A percentile compares a stretch with the other conserved stretches of the same genome.
These are phyloP conservation scores for Sinella curviseta DNA, from an alignment of 1,140 invertebrate genomes.

Conservation along the genomic window DNA sequence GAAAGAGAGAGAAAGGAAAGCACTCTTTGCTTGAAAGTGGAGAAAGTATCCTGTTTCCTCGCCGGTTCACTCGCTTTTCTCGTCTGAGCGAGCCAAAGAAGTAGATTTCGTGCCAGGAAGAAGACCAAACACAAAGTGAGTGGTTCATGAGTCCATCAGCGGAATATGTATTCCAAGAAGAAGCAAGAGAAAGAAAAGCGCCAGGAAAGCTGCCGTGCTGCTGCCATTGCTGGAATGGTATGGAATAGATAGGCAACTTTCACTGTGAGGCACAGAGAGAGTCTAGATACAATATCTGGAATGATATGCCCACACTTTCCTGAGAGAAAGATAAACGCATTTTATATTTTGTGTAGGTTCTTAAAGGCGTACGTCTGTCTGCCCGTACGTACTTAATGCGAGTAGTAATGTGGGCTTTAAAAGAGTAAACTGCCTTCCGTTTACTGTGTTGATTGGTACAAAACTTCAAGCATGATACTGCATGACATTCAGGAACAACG, in stretches of 20 bases:
- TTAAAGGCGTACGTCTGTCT: too few relatives aligned
- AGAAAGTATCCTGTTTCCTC: not conserved
- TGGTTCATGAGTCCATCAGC: constrained; percentile 23
- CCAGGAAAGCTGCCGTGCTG: not conserved
- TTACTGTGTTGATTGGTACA: too few relatives aligned
- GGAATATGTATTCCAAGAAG: not conserved
- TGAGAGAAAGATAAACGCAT: too few relatives aligned
- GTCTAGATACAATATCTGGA: too few relatives aligned
- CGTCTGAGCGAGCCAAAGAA: not conserved
- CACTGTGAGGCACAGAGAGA: too few relatives aligned
- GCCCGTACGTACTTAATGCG: too few relatives aligned
- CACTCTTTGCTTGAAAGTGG: too few relatives aligned
- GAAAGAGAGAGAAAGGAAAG: too few relatives aligned
- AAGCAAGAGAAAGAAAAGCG: not conserved
- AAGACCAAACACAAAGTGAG: constrained; percentile 16
- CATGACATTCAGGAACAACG: not conserved
- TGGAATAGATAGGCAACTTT: not conserved
- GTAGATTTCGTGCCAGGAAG: not conserved
- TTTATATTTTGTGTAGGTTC: too few relatives aligned
- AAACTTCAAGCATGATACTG: not conserved
- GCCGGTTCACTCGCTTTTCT: constrained; percentile 2
- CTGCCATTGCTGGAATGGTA: not conserved
- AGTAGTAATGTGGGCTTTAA: too few relatives aligned
- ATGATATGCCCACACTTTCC: too few relatives aligned
- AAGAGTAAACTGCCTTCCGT: too few relatives aligned